Conservation (phyloP, 2,888 invertebrate species). For the Ophraella communa region DNA sequence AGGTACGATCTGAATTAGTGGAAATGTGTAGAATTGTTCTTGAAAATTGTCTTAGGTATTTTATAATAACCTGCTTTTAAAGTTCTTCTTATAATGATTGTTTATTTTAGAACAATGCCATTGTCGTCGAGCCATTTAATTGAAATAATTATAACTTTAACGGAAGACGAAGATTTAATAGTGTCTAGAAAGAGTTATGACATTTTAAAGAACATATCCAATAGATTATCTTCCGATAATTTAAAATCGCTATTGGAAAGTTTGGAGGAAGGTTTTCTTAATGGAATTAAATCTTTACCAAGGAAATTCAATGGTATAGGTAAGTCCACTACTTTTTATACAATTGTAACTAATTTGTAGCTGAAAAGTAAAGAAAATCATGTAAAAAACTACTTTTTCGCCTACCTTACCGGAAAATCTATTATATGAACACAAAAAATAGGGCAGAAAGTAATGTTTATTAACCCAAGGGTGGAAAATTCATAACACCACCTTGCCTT, state of each 20-base stretch:
- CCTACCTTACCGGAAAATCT: no score
- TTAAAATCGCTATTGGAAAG: conserved; percentile 62
- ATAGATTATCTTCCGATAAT: conserved; percentile 55
- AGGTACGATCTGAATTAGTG: conserved; percentile 69
- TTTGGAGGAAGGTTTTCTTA: conserved; percentile 68
- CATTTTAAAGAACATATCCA: conserved; percentile 57
- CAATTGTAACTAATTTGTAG: no score
- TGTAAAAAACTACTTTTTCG: no score
- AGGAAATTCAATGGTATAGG: conserved; percentile 70
- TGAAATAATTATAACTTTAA: conserved; percentile 72
- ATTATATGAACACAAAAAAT: no score
- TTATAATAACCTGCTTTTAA: no score
- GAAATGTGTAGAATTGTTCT: conserved; percentile 66
- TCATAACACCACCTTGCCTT: no score
- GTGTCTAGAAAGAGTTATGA: conserved; percentile 60
- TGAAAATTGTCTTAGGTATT: conserved; percentile 65
- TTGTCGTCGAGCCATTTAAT: conserved; percentile 67
- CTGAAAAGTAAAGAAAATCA: no score
- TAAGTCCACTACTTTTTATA: conserved; percentile 44
- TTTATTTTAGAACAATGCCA: conserved; percentile 69
- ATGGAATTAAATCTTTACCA: conserved; percentile 68
- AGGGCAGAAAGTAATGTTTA: no score
- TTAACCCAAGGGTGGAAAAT: no score
- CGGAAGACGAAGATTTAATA: conserved; percentile 68
- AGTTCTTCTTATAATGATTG: no score